Evolutionary conservation across 2,888 invertebrate genomes (phyloP).

Genomic region (Cheilosia grossa): DNA sequence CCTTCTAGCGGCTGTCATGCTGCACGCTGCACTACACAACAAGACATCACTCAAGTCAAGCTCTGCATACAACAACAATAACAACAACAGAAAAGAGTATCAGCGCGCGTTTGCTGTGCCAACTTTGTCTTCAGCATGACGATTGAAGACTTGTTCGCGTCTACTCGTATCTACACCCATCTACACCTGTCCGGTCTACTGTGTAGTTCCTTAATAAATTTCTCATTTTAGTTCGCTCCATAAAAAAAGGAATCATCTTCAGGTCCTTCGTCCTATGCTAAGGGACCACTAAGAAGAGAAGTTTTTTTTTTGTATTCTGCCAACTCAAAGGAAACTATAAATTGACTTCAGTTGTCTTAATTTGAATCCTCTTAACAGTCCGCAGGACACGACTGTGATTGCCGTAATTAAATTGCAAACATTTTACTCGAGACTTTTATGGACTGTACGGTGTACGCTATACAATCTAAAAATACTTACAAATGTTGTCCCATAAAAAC

Average conservation of each 20-base stretch:
- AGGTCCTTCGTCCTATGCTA: conserved; percentile 45
- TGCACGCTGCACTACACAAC: conserved; percentile 51
- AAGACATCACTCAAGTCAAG: conserved; percentile 63
- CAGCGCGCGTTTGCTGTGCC: conserved; percentile 5
- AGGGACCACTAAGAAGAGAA: not conserved
- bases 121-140: conserved; percentile 12
- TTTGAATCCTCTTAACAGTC: conserved; percentile 59
- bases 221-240: conserved; percentile 62
- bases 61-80: not conserved
- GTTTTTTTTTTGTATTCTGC: not conserved
- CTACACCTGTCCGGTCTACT: conserved; percentile 44
- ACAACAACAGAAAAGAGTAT: conserved; percentile 1
- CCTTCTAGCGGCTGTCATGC: conserved; percentile 60
- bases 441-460: not conserved
- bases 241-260: conserved; percentile 32
- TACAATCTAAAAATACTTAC: conserved; percentile 15
- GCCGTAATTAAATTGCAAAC: conserved; percentile 69
- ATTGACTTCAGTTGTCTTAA: conserved; percentile 65
- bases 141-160: conserved; percentile 17
- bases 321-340: conserved; percentile 59
- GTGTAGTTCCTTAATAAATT: conserved; percentile 58
- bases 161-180: not conserved
- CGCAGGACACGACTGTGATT: conserved; percentile 51
- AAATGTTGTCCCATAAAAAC: conserved; percentile 36
- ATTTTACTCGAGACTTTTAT: conserved; percentile 56